Percentiles rank a stretch among this genome's conserved stretches.
These are phyloP conservation scores for Mormyrus lacerda DNA, from an alignment of 2,113 vertebrate genomes.

Conservation along the genomic window DNA sequence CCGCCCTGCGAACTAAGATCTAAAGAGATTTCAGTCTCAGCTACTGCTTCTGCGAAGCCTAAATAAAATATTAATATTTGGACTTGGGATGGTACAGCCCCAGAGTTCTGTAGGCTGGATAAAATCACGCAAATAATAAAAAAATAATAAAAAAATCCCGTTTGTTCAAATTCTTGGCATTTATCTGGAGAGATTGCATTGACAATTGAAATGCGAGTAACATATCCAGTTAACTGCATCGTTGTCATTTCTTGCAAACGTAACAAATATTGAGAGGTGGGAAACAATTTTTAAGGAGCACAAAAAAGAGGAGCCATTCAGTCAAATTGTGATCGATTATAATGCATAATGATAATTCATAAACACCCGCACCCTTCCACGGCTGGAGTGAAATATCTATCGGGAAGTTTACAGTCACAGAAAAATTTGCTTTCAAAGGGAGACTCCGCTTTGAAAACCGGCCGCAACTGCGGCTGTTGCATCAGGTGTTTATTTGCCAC, in stretches of 20 bases:
- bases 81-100: not conserved
- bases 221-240: not conserved
- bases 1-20: not conserved
- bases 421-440: not conserved
- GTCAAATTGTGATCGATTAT: not conserved
- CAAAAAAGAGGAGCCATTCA: not conserved
- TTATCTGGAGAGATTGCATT: not conserved
- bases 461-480: not conserved
- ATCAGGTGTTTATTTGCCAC: not conserved
- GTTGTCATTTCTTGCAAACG: not conserved
- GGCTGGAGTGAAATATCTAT: not conserved
- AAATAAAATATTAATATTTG: not conserved
- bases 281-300: not conserved
- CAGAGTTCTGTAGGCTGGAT: not conserved
- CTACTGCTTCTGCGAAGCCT: not conserved
- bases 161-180: not conserved
- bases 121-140: not conserved
- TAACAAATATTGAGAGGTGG: not conserved
- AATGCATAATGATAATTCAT: not conserved
- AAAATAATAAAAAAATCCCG: not conserved
- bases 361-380: not conserved
- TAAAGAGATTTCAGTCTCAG: not conserved
- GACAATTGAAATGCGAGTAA: not conserved
- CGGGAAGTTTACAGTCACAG: not conserved
- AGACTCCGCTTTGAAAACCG: not conserved